Evolutionary conservation across 2,113 vertebrate genomes (phyloP), one percentile per base, ranked within the genome.

Genomic region (Brachirus orientalis): DNA sequence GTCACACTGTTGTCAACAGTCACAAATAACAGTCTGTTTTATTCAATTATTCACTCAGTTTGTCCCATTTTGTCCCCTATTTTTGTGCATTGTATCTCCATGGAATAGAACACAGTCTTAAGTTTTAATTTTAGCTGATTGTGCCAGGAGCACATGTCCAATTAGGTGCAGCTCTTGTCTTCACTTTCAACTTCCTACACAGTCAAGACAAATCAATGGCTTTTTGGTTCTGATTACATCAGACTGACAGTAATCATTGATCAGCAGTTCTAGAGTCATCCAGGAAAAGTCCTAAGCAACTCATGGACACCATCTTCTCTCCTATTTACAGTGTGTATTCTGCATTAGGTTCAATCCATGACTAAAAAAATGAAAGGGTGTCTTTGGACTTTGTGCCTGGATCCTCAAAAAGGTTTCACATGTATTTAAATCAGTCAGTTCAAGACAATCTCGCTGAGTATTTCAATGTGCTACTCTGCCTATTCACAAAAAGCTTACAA

Each of bases 331-430:
- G 8, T 48, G 46, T n/a, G 20, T 33, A 10, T 37, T 16, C 20
- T 8, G 28, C 28, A 28, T 28, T 28, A 1, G 0, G 38, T 50
- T 51, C 22, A 41, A 1, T 40, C 1, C 17, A 22, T 41, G 7
- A 63, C 7, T 36, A 50, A 44, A 56, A 19, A 55, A 45, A 43
- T 46, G 35, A 28, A 79, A 79, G 52, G 60, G 68, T 56, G 53
- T 53, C 17, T 57, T 22, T 58, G 37, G 52, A 35, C 16, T 38
- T 45, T 62, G 16, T 41, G 11, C 28, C 35, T 10, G 3, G 4
- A 73, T 33, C 16, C 5, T 74, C n/a, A 14, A 45, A 40, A n/a
- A 40, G 3, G 38, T 84, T 60, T 66, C 35, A 37, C 22, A 44
- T 68, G 4, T 9, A 14, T 35, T 56, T 58, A 6, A 28, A 28